These are phyloP conservation scores for Thyatira batis DNA, from an alignment of 2,888 invertebrate genomes.

Conservation along the genomic window DNA sequence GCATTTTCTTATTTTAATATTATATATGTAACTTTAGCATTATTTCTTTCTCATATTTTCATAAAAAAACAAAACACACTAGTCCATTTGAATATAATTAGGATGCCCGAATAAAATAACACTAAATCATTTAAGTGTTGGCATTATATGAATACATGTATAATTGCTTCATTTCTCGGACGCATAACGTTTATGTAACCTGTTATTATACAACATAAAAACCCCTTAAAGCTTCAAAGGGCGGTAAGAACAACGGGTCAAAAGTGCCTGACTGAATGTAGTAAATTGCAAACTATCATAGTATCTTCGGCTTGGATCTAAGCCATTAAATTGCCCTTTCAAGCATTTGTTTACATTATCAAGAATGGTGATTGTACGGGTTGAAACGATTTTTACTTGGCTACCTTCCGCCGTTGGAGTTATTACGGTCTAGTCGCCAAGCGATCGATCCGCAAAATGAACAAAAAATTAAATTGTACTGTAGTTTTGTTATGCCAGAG, in stretches of 20 bases:
- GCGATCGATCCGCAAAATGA: too few species aligned
- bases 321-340: constrained; percentile 22
- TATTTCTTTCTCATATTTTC: too few species aligned
- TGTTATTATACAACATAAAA: constrained; percentile 1
- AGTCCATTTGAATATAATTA: not conserved
- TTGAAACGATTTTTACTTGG: too few species aligned
- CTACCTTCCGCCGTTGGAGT: too few species aligned
- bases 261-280: constrained; percentile 10
- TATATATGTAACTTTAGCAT: too few species aligned
- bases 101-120: not conserved
- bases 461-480: not conserved
- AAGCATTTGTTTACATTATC: constrained; percentile 16
- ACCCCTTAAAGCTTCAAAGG: not conserved
- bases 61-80: not conserved
- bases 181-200: not conserved
- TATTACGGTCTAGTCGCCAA: too few species aligned
- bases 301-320: constrained; percentile 28
- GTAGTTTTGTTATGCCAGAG: too few species aligned
- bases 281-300: constrained; percentile 24
- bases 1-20: too few species aligned
- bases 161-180: not conserved
- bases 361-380: too few species aligned
- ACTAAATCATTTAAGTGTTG: not conserved
- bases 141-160: not conserved
- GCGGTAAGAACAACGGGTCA: not conserved